phyloP scores from a whole-genome alignment of 2,888 invertebrate genomes.

The Chymomyza procnemis region DNA sequence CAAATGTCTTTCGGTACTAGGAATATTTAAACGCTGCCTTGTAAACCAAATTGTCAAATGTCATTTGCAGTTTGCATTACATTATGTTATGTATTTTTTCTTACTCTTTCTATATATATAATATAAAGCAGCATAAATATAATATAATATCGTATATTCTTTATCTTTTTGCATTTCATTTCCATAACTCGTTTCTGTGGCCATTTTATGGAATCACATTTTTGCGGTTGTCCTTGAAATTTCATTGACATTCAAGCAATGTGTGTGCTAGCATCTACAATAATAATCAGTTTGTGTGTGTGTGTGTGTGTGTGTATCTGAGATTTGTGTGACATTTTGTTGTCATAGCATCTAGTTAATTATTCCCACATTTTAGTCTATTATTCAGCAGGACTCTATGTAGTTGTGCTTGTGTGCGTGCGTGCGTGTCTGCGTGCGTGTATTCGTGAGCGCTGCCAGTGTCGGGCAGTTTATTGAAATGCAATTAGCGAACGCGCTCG shows the following conservation, averaged over 20 bases:
- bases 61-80: neutral
- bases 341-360: slow-evolving; percentile 51
- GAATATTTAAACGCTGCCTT: neutral
- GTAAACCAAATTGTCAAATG: neutral
- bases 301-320: neutral
- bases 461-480: slow-evolving; percentile 54
- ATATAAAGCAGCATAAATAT: neutral
- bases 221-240: slow-evolving; percentile 39
- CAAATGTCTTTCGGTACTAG: slow-evolving; percentile 17
- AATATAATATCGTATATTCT: neutral
- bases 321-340: slow-evolving; percentile 16
- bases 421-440: too few relatives aligned
- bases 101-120: too few relatives aligned
- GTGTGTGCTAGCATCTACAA: neutral
- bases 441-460: slow-evolving; percentile 5
- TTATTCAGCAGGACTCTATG: slow-evolving; percentile 45
- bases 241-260: slow-evolving; percentile 1
- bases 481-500: slow-evolving; percentile 53
- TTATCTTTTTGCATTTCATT: neutral
- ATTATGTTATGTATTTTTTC: neutral
- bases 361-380: slow-evolving; percentile 68
- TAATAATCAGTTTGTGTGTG: neutral
- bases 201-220: slow-evolving; percentile 19
- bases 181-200: slow-evolving; percentile 23
- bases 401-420: slow-evolving; percentile 26